Evolutionary conservation across 1,140 invertebrate genomes (phyloP).

Genomic region (Lepidurus packardi): DNA sequence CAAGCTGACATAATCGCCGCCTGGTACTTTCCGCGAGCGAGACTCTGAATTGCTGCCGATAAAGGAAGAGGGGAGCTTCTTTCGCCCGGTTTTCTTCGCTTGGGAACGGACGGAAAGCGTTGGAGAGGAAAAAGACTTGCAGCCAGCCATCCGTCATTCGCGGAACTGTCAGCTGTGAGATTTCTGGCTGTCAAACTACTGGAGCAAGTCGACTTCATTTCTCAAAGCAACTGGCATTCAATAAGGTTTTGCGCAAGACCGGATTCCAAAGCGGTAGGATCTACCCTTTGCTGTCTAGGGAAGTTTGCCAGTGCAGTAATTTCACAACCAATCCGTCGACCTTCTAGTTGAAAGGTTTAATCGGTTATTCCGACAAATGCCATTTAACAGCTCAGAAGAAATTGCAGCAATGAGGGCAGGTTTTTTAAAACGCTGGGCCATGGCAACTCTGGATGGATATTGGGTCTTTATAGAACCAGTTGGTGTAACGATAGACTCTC

Average conservation of each 20-base stretch:
- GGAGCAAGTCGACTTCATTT: conserved; percentile 14
- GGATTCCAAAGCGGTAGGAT: not conserved
- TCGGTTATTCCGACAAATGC: not conserved
- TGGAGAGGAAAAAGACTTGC: not conserved
- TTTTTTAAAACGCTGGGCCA: not conserved
- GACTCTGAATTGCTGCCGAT: not conserved
- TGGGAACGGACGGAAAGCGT: not conserved
- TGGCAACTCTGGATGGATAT: not conserved
- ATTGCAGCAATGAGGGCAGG: not conserved
- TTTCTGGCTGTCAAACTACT: conserved; percentile 18
- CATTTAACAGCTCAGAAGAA: not conserved
- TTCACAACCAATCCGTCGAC: too few species aligned
- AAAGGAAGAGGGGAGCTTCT: not conserved
- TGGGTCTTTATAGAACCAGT: not conserved
- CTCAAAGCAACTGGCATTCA: not conserved
- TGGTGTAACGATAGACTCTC: not conserved
- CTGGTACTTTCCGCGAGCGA: not conserved
- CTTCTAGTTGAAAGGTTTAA: not conserved
- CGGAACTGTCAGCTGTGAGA: conserved; percentile 17
- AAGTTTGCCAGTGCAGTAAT: not conserved
- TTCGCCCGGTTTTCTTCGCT: not conserved
- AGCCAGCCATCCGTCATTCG: not conserved
- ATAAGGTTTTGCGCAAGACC: conserved; percentile 18
- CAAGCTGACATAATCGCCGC: not conserved
- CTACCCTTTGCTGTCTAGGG: not conserved